A percentile compares a stretch with the other conserved stretches of the same genome.
These are phyloP conservation scores for Pseudochaenichthys georgianus DNA, from an alignment of 2,797 vertebrate species.

Conservation along the genomic window DNA sequence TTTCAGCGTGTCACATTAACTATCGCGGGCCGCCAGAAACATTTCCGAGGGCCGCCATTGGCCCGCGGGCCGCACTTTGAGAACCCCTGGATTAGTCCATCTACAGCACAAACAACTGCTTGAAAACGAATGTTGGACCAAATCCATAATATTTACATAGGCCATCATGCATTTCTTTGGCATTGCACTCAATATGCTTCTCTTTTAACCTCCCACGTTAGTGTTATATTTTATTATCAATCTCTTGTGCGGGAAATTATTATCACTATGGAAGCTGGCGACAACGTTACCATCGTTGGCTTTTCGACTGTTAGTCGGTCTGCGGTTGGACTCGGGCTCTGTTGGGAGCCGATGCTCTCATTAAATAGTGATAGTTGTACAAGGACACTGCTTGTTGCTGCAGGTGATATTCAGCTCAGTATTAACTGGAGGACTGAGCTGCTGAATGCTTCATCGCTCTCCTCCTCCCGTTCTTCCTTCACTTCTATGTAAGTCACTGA, in stretches of 20 bases:
- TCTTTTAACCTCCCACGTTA: neutral
- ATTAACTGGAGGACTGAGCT: constrained; percentile 41
- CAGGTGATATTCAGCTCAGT: constrained; percentile 35
- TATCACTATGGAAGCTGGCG: neutral
- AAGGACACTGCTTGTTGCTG: constrained; percentile 59
- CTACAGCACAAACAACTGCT: neutral
- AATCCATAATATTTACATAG: neutral
- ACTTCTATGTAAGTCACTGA: neutral
- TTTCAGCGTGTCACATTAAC: too few relatives aligned
- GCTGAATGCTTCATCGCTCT: constrained; percentile 10
- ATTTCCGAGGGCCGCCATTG: too few relatives aligned
- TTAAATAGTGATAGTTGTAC: constrained; percentile 69
- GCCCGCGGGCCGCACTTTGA: too few relatives aligned
- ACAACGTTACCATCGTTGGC: too few relatives aligned
- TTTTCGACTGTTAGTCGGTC: neutral
- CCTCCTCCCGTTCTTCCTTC: neutral
- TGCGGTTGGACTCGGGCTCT: constrained; percentile 62
- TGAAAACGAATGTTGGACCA: neutral
- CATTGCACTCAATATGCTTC: neutral
- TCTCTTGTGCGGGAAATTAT: neutral
- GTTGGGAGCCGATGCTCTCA: constrained; percentile 64
- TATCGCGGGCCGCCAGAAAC: too few relatives aligned
- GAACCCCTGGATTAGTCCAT: neutral
- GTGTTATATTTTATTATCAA: neutral
- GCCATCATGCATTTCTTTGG: neutral